Percentiles rank a stretch among this genome's conserved stretches.
phyloP scores from a whole-genome alignment of 2,113 vertebrate species.

The Semicossyphus pulcher region DNA sequence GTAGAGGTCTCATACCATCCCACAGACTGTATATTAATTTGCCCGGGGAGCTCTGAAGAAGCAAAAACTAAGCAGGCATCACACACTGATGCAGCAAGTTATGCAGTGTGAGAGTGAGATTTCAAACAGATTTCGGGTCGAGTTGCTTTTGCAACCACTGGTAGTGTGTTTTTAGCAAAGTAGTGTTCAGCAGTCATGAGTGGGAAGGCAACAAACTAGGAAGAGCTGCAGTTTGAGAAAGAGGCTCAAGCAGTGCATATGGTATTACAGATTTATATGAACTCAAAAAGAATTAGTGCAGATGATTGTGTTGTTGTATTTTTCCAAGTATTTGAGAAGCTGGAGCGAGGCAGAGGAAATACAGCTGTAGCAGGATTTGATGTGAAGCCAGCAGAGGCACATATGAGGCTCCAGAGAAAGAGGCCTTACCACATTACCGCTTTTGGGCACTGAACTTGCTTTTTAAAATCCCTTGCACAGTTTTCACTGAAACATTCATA shows the following conservation, averaged over 20 bases:
- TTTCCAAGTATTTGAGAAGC: background rate
- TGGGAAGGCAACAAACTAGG: background rate
- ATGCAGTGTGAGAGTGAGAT: background rate
- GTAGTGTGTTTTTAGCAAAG: conserved; percentile 19
- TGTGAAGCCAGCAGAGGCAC: conserved; percentile 33
- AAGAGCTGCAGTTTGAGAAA: conserved; percentile 1
- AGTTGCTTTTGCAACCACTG: conserved; percentile 18
- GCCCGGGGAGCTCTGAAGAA: background rate
- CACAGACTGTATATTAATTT: no score
- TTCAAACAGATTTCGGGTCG: conserved; percentile 14
- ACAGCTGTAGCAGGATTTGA: conserved; percentile 34
- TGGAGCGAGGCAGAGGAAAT: conserved; percentile 12
- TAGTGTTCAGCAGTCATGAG: conserved; percentile 21
- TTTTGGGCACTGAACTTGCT: conserved; percentile 20
- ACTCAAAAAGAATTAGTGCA: conserved; percentile 15
- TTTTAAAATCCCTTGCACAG: conserved; percentile 11
- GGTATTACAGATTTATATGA: conserved; percentile 5
- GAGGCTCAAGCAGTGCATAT: conserved; percentile 1
- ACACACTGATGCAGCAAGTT: background rate
- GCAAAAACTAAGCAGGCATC: background rate
- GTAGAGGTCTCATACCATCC: no score
- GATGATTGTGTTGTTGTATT: conserved; percentile 5
- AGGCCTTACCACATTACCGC: conserved; percentile 24
- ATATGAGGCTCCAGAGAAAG: conserved; percentile 25
- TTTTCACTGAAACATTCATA: conserved; percentile 24